Evolutionary conservation across 2,888 invertebrate genomes (phyloP).

Genomic region (Dolichomitus sp.): DNA sequence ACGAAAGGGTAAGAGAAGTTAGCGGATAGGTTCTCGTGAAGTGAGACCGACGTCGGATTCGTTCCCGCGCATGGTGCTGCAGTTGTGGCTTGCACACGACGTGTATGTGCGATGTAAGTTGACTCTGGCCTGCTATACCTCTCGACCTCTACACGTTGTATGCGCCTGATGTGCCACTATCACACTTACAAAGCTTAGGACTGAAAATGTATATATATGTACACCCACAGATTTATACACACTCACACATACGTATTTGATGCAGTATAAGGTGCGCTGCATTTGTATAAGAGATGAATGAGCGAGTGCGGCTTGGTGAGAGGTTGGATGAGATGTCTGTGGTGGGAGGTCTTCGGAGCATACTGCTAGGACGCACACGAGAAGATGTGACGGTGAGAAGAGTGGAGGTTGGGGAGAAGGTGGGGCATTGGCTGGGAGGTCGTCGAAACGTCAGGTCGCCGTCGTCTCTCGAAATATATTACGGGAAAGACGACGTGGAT

Average conservation of each 20-base stretch:
- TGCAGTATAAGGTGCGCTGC: constrained; percentile 27
- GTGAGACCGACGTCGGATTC: constrained; percentile 31
- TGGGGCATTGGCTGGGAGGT: constrained; percentile 39
- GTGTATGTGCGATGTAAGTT: constrained; percentile 64
- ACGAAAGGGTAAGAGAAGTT: constrained; percentile 43
- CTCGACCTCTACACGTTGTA: constrained; percentile 18
- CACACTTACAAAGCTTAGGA: not conserved
- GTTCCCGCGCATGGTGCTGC: constrained; percentile 51
- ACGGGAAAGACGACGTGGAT: constrained; percentile 17
- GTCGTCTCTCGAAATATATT: constrained; percentile 52
- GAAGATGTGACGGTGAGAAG: constrained; percentile 29
- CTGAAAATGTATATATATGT: constrained; percentile 4
- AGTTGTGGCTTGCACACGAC: constrained; percentile 61
- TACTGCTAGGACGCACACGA: constrained; percentile 3
- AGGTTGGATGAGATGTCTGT: constrained; percentile 40
- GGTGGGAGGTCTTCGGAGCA: constrained; percentile 32
- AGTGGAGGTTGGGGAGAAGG: constrained; percentile 20
- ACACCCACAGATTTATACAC: constrained; percentile 13
- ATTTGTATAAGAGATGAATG: constrained; percentile 53
- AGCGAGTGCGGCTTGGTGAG: constrained; percentile 25
- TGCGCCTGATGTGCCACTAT: constrained; percentile 3
- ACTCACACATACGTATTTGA: not conserved
- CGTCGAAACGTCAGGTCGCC: constrained; percentile 59
- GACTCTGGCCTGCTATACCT: constrained; percentile 16
- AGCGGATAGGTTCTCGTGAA: constrained; percentile 43